A percentile compares a stretch with the other conserved stretches of the same genome.
phyloP scores from a whole-genome alignment of 1,140 invertebrate species.

The Eupristina koningsbergeri region DNA sequence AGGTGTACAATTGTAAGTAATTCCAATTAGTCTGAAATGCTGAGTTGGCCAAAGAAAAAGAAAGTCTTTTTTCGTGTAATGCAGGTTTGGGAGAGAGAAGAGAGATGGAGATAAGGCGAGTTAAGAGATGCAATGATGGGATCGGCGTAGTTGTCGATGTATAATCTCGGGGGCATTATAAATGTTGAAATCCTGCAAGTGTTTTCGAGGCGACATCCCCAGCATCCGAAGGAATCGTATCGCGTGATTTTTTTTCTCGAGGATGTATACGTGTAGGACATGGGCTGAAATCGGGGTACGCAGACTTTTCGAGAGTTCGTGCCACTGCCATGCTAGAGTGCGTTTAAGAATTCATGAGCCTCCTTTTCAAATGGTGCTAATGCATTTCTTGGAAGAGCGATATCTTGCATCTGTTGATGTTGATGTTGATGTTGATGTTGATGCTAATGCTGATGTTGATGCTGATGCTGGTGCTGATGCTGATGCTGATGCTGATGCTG shows the following conservation, averaged over 20 bases:
- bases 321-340: slow-evolving; percentile 9
- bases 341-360: slow-evolving; percentile 44
- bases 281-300: not conserved
- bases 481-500: too few species aligned
- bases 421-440: too few species aligned
- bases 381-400: slow-evolving; percentile 38
- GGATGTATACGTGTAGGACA: not conserved
- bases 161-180: slow-evolving; percentile 10
- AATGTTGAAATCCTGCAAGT: slow-evolving; percentile 22
- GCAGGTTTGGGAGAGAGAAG: not conserved
- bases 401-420: slow-evolving; percentile 10
- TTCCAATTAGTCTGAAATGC: not conserved
- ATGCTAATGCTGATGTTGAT: too few species aligned
- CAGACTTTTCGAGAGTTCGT: slow-evolving; percentile 17
- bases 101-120: slow-evolving; percentile 2
- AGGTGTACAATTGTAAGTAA: too few species aligned
- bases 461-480: too few species aligned
- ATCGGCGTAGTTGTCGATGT: not conserved
- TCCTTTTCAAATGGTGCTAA: slow-evolving; percentile 35
- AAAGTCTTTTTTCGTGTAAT: not conserved
- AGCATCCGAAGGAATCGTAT: slow-evolving; percentile 19
- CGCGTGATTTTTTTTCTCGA: slow-evolving; percentile 1
- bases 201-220: not conserved
- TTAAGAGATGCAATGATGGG: not conserved
- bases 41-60: not conserved